phyloP scores from a whole-genome alignment of 2,113 vertebrate species.

The Calyptomena viridis region DNA sequence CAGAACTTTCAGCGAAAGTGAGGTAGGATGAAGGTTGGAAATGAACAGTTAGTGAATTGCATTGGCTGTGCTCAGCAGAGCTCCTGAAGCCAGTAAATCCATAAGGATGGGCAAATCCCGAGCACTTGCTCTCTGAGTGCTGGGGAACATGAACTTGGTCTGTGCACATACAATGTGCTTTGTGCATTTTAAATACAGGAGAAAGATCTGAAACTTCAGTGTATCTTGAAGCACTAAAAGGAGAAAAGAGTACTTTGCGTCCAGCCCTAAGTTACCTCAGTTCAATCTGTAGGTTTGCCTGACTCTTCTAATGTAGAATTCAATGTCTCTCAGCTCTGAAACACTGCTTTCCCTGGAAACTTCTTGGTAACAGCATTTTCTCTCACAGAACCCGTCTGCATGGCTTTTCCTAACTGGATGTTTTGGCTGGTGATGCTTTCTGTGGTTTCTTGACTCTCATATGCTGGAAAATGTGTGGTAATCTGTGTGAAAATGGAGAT shows the following conservation, averaged over 20 bases:
- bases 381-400: neutral
- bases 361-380: neutral
- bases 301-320: neutral
- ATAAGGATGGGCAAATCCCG: neutral
- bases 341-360: neutral
- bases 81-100: neutral
- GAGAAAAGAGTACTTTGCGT: neutral
- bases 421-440: neutral
- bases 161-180: neutral
- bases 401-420: accelerated
- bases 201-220: neutral
- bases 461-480: neutral
- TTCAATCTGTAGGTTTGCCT: neutral
- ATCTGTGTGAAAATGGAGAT: neutral
- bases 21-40: neutral
- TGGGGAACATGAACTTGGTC: neutral
- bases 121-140: neutral
- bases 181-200: neutral
- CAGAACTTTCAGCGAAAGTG: neutral
- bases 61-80: neutral
- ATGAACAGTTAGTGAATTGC: neutral
- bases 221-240: neutral
- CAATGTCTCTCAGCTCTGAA: neutral
- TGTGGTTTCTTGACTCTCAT: neutral
- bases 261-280: neutral